Evolutionary conservation across 2,113 vertebrate genomes (phyloP), one percentile per base, ranked within the genome.

Genomic region (Carassius auratus): DNA sequence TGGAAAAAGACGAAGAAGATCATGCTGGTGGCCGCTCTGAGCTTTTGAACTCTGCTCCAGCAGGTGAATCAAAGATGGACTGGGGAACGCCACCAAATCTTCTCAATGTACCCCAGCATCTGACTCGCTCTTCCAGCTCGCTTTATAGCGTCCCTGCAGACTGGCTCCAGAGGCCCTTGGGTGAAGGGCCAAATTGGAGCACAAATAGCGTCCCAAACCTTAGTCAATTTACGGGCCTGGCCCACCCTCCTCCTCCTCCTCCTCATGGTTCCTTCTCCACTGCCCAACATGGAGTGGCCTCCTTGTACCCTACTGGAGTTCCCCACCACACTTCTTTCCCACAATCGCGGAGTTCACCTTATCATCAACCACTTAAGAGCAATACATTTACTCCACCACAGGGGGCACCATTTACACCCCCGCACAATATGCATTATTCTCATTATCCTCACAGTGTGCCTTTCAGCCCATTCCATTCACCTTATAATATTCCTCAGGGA

Each of bases 171-270:
- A 91, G 93, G 85, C 94, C 94, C 0, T 86, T 94, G 21, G 95
- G 92, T 0, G 92, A 93, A 62, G 26, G 89, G 81, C 93, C 94
- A 14, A 91, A 94, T 0, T 95, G 97, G 93, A 98, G 95, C 88
- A 94, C 95, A 1, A 96, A 95, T 90, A 99, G 97, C 0, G 90
- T 98, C 57, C 97, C 98, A 5, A 96, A 95, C 87, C 90, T 96
- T 26, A 86, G 84, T 0, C 90, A 90, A 2, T 80, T 85, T 14
- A 33, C 77, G 8, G 0, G 21, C 2, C 81, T 4, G 3, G 52
- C 88, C 69, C 85, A 84, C 38, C n/a, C 76, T 23, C 68, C 57
- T 3, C 52, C 57, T 45, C 26, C 38, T 42, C 38, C n/a, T 50
- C 78, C 9, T 36, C 26, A 19, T 50, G 81, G 85, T 81, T 76